Conservation (phyloP, 2,797 vertebrate species). For the Brotula barbata region DNA sequence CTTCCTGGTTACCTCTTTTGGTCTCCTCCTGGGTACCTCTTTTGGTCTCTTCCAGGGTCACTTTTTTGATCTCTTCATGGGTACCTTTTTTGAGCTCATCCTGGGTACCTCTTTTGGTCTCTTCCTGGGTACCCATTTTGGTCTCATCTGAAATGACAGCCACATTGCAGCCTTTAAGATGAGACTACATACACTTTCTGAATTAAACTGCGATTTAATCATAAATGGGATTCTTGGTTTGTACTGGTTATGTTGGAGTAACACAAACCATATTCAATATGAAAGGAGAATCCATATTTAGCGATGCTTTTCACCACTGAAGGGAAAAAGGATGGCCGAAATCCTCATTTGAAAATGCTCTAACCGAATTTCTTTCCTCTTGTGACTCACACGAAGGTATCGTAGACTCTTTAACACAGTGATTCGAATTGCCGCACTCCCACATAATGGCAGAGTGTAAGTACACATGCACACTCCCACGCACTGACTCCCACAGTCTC, state of each 20-base stretch:
- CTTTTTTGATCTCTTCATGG: no score
- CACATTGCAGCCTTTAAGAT: not conserved
- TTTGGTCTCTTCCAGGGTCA: no score
- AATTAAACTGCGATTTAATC: no score
- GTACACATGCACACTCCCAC: slow-evolving; percentile 72
- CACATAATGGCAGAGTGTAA: slow-evolving; percentile 72
- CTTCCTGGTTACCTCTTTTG: no score
- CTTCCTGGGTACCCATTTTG: slow-evolving; percentile 25
- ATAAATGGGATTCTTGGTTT: no score
- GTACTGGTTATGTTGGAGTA: no score
- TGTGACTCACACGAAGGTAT: slow-evolving; percentile 71
- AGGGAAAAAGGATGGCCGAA: slow-evolving; percentile 25
- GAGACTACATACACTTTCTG: no score
- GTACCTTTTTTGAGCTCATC: no score
- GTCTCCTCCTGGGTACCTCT: no score
- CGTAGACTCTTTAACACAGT: slow-evolving; percentile 66
- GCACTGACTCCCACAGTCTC: slow-evolving; percentile 61
- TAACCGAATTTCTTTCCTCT: slow-evolving; percentile 56
- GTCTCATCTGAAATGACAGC: slow-evolving; percentile 38
- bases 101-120: no score
- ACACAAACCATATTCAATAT: not conserved
- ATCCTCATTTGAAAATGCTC: slow-evolving; percentile 49
- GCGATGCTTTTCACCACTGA: slow-evolving; percentile 5
- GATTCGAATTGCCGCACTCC: slow-evolving; percentile 71
- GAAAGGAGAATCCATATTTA: not conserved